Percentiles rank a stretch among this genome's conserved stretches.
phyloP scores from a whole-genome alignment of 2,888 invertebrate genomes.

The Nesidiocoris tenuis region DNA sequence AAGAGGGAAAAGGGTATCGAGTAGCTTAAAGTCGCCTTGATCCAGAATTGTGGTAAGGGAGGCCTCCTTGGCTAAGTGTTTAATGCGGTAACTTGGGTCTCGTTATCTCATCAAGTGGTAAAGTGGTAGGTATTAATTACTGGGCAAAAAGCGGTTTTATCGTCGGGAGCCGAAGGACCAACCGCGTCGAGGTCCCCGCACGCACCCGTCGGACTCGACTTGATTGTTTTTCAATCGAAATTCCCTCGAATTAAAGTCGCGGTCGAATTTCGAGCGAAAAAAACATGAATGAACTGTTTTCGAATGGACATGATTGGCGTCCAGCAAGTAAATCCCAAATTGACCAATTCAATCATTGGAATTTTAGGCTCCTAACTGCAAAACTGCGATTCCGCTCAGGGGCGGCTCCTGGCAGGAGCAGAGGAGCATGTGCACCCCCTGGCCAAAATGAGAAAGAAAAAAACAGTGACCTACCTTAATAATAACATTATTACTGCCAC shows the following conservation, averaged over 20 bases:
- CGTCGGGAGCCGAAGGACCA: conserved; percentile 31
- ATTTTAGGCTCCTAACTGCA: too few relatives aligned
- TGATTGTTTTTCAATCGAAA: conserved; percentile 7
- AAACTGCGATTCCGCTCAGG: too few relatives aligned
- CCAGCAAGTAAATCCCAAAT: too few relatives aligned
- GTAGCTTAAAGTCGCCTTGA: conserved; percentile 25
- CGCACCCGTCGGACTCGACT: conserved; percentile 26
- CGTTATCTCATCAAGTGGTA: conserved; percentile 42
- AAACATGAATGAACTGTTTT: too few relatives aligned
- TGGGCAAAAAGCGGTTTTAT: conserved; percentile 36
- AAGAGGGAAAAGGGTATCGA: conserved; percentile 33
- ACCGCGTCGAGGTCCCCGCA: conserved; percentile 23
- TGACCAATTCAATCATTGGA: too few relatives aligned
- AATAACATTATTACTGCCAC: too few relatives aligned
- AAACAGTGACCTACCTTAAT: too few relatives aligned
- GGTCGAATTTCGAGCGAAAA: too few relatives aligned
- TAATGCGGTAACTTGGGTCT: conserved; percentile 42
- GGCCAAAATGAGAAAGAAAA: too few relatives aligned
- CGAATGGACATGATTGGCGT: too few relatives aligned
- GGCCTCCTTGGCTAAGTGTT: conserved; percentile 34
- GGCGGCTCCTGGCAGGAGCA: too few relatives aligned
- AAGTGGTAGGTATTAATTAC: conserved; percentile 43
- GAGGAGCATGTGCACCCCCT: too few relatives aligned
- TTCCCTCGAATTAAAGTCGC: not conserved
- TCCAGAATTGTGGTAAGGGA: not conserved